Percentiles rank a stretch among this genome's conserved stretches.
These are phyloP conservation scores for Aurelia sp. DNA, from an alignment of 30 jellyfish, hydroid and myxozoan genomes.

Conservation along the genomic window DNA sequence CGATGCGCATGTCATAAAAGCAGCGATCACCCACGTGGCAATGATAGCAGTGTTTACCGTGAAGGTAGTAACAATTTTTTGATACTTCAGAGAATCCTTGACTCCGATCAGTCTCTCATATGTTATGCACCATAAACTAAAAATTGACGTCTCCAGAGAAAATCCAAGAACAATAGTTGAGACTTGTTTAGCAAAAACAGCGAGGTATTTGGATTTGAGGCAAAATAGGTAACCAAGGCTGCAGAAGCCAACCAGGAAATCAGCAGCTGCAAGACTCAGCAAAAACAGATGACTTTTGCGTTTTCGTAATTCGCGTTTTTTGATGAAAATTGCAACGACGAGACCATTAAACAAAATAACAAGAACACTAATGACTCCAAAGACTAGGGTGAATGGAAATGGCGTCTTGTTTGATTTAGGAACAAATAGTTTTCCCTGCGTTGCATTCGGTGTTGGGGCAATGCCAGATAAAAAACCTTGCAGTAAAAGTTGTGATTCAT, in stretches of 20 bases:
- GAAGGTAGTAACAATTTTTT: slow-evolving; percentile 40
- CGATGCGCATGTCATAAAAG: slow-evolving; percentile 25
- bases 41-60: slow-evolving; percentile 49
- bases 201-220: slow-evolving; percentile 14
- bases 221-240: slow-evolving; percentile 45
- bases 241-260: slow-evolving; percentile 61
- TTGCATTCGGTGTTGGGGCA: not conserved
- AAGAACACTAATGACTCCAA: slow-evolving; percentile 18
- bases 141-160: slow-evolving; percentile 70
- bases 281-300: slow-evolving; percentile 57
- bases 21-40: slow-evolving; percentile 49
- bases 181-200: slow-evolving; percentile 13
- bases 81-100: slow-evolving; percentile 52
- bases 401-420: slow-evolving; percentile 53
- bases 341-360: slow-evolving; percentile 60
- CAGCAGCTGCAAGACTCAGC: slow-evolving; percentile 68
- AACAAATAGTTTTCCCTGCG: slow-evolving; percentile 7
- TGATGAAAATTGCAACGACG: slow-evolving; percentile 18
- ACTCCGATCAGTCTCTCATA: slow-evolving; percentile 71
- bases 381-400: slow-evolving; percentile 19
- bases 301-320: slow-evolving; percentile 46
- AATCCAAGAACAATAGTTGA: slow-evolving; percentile 64
- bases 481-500: too few relatives aligned
- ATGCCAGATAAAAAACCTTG: not conserved
- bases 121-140: slow-evolving; percentile 65